Conservation (phyloP, 2,113 vertebrate genomes). For the Cottus gobio region DNA sequence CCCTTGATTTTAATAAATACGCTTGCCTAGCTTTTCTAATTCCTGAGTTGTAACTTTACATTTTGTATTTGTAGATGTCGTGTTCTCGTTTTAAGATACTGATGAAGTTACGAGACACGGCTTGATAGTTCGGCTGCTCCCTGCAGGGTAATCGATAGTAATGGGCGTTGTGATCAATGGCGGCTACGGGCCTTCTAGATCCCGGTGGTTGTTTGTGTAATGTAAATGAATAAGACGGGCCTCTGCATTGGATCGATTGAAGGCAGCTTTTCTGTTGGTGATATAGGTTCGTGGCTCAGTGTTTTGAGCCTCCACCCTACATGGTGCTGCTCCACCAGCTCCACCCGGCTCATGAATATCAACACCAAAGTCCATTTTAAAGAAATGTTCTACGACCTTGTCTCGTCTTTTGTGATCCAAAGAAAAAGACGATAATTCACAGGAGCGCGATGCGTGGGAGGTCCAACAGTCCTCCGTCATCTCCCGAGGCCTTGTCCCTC, state of each 20-base stretch:
- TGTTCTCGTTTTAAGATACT: not conserved
- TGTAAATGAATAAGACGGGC: not conserved
- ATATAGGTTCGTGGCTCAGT: constrained; percentile 8
- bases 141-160: not conserved
- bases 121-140: not conserved
- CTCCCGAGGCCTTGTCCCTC: constrained; percentile 21
- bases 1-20: not conserved
- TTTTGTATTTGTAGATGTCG: not conserved
- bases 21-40: not conserved
- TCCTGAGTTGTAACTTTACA: too few species aligned
- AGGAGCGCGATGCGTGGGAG: constrained; percentile 4
- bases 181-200: not conserved
- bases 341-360: constrained; percentile 6
- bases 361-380: not conserved
- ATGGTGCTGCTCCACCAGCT: constrained; percentile 9
- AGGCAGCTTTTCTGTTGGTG: not conserved
- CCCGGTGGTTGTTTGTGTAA: not conserved
- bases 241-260: not conserved
- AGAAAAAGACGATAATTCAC: not conserved
- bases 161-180: not conserved
- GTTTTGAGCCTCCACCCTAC: constrained; percentile 33
- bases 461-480: not conserved
- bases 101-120: not conserved
- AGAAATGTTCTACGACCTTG: not conserved
- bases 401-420: constrained; percentile 19